These are phyloP conservation scores for Caradrina kadenii DNA, from an alignment of 2,888 invertebrate genomes.

Conservation along the genomic window DNA sequence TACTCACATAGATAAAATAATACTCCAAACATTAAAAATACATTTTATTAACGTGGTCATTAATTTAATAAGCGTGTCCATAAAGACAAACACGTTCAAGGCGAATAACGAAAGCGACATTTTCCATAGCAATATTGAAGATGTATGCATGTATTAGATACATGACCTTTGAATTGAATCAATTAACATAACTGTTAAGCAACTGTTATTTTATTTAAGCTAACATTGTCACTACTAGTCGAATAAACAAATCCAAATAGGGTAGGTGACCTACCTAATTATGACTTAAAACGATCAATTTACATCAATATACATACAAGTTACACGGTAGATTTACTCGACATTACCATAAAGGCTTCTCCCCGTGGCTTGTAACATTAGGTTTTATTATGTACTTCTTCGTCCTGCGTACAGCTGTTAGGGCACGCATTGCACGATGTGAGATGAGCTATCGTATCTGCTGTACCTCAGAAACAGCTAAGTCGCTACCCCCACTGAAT, in stretches of 20 bases:
- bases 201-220: background rate
- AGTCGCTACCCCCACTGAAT: too few species aligned
- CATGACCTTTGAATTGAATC: constrained; percentile 27
- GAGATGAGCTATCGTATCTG: too few species aligned
- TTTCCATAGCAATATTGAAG: constrained; percentile 35
- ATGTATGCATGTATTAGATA: constrained; percentile 32
- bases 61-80: constrained; percentile 21
- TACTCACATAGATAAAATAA: constrained; percentile 1
- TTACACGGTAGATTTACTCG: background rate
- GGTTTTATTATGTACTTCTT: background rate
- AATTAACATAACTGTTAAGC: constrained; percentile 30
- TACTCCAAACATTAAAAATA: constrained; percentile 16
- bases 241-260: background rate
- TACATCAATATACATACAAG: background rate
- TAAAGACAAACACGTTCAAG: constrained; percentile 47
- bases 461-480: too few species aligned
- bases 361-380: background rate
- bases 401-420: too few species aligned
- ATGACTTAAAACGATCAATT: background rate
- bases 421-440: too few species aligned
- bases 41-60: constrained; percentile 26
- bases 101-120: constrained; percentile 36
- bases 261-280: background rate
- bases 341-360: too few species aligned
- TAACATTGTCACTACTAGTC: background rate